Base-by-base conservation (phyloP, 2,113 vertebrate genomes). In the Sisor rabdophorus region DNA sequence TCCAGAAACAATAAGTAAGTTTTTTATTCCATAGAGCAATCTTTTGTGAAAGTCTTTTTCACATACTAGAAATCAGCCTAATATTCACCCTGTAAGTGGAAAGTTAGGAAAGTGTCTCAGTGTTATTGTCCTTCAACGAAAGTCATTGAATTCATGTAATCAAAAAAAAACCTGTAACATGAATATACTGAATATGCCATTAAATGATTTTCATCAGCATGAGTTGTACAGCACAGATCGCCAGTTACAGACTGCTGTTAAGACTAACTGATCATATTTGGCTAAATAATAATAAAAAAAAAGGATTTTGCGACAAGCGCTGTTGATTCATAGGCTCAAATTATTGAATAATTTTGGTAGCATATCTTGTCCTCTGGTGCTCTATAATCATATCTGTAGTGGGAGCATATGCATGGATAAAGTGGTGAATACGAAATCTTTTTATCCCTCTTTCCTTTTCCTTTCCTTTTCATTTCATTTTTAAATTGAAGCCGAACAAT, bases 361-460 rank as follows among this genome's bases (percentile, higher is more conserved):
- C 72, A 74, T 80, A 84, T 69, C 24, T 19, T 64, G 48, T 76
- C 71, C 69, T 73, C 81, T 81, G 76, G 70, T 79, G 65, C 48
- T 73, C 13, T 54, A 48, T 83, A 79, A 75, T 82, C 79, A 60
- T 74, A 81, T 76, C 76, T 80, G 76, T 70, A 20, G 44, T 36
- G 54, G 61, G 71, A 71, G 44, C 15, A 47, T 73, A 54, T 13
- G 61, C 71, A 73, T 75, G 48, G 73, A 81, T 75, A 36, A 59
- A 56, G 22, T 59, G 32, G 73, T 80, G 75, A 78, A 80, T 79
- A 79, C 71, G 40, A 74, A 73, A 71, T 75, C 60, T 6, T 69
- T 73, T 2, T 3, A 2, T 17, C 22, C 15, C 32, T 58, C 1
- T 47, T 79, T 79, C 44, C 30, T 30, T 77, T 70, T 58, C 1